phyloP scores from a whole-genome alignment of 2,797 vertebrate genomes.

The Ambastaia sidthimunki region DNA sequence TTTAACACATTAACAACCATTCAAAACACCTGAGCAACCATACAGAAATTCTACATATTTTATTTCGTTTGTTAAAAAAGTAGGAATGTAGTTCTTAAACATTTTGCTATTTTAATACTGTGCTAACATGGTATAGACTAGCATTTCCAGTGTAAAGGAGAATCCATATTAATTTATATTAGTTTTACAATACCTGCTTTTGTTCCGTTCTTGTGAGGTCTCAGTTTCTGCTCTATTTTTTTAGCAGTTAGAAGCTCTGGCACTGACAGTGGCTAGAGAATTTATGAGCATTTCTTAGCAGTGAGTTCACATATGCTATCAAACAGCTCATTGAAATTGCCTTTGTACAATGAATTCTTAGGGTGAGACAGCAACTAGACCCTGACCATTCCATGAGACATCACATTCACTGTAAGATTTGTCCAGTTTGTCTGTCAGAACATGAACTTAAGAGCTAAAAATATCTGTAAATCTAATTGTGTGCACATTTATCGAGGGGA shows the following conservation, averaged over 20 bases:
- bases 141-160: background rate
- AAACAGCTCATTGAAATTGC: background rate
- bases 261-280: background rate
- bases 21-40: background rate
- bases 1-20: background rate
- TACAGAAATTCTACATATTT: background rate
- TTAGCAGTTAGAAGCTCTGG: constrained; percentile 12
- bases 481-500: constrained; percentile 56
- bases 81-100: too few species aligned
- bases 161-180: background rate
- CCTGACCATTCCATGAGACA: constrained; percentile 1
- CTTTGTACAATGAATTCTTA: constrained; percentile 1
- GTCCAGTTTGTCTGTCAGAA: background rate
- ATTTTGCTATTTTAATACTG: background rate
- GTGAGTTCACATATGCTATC: background rate
- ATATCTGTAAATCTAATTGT: constrained; percentile 72
- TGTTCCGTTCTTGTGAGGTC: background rate
- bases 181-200: background rate
- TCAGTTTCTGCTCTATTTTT: background rate
- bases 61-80: too few species aligned
- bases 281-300: background rate
- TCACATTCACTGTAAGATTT: constrained; percentile 13
- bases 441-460: constrained; percentile 66
- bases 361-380: background rate
- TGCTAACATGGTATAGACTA: background rate